Conservation (phyloP, 1,140 invertebrate genomes). For the Drosophila burlai region DNA sequence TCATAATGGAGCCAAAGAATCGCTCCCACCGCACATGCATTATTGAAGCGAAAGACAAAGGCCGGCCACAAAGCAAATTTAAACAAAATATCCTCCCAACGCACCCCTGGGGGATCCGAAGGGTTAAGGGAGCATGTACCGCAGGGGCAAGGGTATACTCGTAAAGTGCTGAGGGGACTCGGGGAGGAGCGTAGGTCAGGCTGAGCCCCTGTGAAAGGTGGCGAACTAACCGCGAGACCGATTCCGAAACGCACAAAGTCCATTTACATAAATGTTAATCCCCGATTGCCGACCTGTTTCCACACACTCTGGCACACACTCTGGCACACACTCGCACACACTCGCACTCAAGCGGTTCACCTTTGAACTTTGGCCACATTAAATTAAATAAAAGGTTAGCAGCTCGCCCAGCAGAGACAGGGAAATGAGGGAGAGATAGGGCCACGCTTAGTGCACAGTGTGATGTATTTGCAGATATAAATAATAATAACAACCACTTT, state of each 20-base stretch:
- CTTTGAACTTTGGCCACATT: conserved; percentile 73
- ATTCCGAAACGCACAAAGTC: conserved; percentile 56
- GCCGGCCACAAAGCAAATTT: conserved; percentile 60
- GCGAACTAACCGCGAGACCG: conserved; percentile 11
- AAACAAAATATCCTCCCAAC: conserved; percentile 39
- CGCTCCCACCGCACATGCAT: conserved; percentile 32
- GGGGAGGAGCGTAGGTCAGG: background rate
- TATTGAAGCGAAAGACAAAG: conserved; percentile 43
- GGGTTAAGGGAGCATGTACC: background rate
- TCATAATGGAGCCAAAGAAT: conserved; percentile 41
- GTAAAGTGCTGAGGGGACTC: background rate
- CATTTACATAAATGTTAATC: conserved; percentile 74
- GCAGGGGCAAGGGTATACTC: background rate
- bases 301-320: conserved; percentile 7
- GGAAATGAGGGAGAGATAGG: conserved; percentile 1
- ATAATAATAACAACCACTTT: conserved; percentile 4
- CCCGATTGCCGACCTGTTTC: conserved; percentile 13
- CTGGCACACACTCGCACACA: background rate
- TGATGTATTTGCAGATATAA: conserved; percentile 1
- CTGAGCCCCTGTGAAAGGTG: conserved; percentile 1
- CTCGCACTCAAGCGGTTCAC: conserved; percentile 32
- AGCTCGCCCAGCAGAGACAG: conserved; percentile 13
- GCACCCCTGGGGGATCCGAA: background rate
- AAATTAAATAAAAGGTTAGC: conserved; percentile 78
- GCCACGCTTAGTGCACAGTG: conserved; percentile 11